Conservation (phyloP, 2,113 vertebrate species). For the Notechis scutatus region DNA sequence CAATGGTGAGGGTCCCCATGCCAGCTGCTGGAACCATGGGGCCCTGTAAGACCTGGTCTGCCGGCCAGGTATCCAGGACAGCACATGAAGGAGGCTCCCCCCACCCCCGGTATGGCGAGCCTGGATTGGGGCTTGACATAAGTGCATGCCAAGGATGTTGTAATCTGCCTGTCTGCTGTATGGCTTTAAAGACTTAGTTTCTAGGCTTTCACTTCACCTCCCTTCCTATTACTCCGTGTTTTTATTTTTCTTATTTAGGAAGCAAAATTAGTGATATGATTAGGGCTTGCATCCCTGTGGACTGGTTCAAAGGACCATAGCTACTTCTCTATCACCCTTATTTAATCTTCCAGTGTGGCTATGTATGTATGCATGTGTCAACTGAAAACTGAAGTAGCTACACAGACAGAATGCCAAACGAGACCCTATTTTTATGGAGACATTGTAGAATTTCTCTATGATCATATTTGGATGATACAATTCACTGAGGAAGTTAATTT, state of each 20-base stretch:
- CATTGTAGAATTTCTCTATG: neutral
- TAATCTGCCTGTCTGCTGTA: neutral
- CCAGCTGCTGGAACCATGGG: no score
- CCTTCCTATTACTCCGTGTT: neutral
- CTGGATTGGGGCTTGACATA: neutral
- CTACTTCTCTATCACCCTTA: neutral
- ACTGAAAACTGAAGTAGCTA: neutral
- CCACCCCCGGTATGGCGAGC: no score
- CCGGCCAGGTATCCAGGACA: no score
- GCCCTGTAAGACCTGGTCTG: no score
- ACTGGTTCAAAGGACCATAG: neutral
- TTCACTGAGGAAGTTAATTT: neutral
- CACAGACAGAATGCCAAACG: neutral
- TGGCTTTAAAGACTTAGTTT: neutral
- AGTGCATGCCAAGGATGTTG: neutral
- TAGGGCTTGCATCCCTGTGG: neutral
- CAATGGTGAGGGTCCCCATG: no score
- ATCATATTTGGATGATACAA: neutral
- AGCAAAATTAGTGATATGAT: neutral
- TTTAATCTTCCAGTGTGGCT: neutral
- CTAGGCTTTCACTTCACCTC: neutral
- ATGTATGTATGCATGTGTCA: neutral
- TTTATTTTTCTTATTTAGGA: neutral
- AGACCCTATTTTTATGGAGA: neutral
- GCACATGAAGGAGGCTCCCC: no score